Evolutionary conservation across 2,888 invertebrate species (phyloP), one percentile per base, ranked within the genome.

Genomic region (Drosophila bunnanda): DNA sequence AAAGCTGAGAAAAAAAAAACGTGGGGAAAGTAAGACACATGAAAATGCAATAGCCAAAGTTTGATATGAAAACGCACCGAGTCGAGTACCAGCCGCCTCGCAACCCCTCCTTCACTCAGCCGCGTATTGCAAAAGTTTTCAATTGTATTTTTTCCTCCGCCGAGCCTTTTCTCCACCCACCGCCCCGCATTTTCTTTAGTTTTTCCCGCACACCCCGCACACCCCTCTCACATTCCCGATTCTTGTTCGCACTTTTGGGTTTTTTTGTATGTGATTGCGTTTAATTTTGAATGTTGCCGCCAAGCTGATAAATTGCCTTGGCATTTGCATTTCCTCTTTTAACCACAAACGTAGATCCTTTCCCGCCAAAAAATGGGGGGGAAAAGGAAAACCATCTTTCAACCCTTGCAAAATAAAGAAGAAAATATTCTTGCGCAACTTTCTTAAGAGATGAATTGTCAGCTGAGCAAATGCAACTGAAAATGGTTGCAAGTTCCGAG

Each of bases 51-150:
- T 86, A 84, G 85, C 80, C 66, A 86, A 86, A 86, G 82, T 86
- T 85, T 89, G 85, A 89, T 86, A 86, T 86, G 89, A 86, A 86
- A 86, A 76, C 85, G 89, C 87, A 83, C 66, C 73, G 71, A 77
- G 80, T 39, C 52, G 70, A 74, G 70, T 54, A 20, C 43, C 41
- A 34, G 25, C 25, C 7, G 25, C 41, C 46, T 44, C 2, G 20
- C 44, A 13, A 7, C 22, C 15, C 32, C 10, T n/a, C 44, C 68
- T 10, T 53, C 53, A 28, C 72, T 48, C 39, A 44, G 56, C 46
- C 83, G 79, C 89, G 89, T 88, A 89, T 89, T 86, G 85, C 89
- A 77, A 86, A 86, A 86, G 64, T 86, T 85, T 89, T 82, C 88
- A 87, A 84, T 85, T 85, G 85, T 89, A 80, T 75, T 78, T 64